Percentiles rank a stretch among this genome's conserved stretches.
These are phyloP conservation scores for Geopemphigus sp. DNA, from an alignment of 1,140 invertebrate genomes.

Conservation along the genomic window DNA sequence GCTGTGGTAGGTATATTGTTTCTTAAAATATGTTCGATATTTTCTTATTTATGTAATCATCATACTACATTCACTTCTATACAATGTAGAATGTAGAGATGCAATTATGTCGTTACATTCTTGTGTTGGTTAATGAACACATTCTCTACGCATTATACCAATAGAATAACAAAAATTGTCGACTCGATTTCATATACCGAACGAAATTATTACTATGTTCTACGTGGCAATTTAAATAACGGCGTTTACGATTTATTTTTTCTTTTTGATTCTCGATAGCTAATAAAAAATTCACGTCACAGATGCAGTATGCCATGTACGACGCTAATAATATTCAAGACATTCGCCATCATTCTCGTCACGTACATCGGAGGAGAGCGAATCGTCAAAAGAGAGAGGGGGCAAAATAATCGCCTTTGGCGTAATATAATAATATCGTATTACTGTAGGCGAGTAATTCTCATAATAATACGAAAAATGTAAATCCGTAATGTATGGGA, in stretches of 20 bases:
- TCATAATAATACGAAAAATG: no score
- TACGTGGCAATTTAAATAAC: constrained; percentile 1
- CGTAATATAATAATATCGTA: no score
- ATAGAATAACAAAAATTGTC: background rate
- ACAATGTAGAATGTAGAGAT: no score
- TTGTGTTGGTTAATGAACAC: no score
- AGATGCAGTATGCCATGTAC: background rate
- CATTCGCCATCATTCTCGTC: background rate
- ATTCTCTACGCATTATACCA: background rate
- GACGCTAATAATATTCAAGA: background rate
- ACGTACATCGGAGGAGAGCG: background rate
- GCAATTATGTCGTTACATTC: no score
- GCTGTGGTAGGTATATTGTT: background rate
- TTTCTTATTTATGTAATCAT: background rate
- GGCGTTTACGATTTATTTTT: background rate
- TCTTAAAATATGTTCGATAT: background rate
- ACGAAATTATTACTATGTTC: background rate
- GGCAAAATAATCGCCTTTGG: no score
- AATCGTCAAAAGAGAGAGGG: background rate
- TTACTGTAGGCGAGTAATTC: no score
- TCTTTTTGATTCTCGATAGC: background rate
- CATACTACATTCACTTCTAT: no score
- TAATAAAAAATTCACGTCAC: background rate
- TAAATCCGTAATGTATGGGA: no score
- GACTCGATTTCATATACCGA: constrained; percentile 18